Percentiles rank a stretch among this genome's conserved stretches.
These are phyloP conservation scores for Lophochroa leadbeateri DNA, from an alignment of 2,113 vertebrate species.

Conservation along the genomic window DNA sequence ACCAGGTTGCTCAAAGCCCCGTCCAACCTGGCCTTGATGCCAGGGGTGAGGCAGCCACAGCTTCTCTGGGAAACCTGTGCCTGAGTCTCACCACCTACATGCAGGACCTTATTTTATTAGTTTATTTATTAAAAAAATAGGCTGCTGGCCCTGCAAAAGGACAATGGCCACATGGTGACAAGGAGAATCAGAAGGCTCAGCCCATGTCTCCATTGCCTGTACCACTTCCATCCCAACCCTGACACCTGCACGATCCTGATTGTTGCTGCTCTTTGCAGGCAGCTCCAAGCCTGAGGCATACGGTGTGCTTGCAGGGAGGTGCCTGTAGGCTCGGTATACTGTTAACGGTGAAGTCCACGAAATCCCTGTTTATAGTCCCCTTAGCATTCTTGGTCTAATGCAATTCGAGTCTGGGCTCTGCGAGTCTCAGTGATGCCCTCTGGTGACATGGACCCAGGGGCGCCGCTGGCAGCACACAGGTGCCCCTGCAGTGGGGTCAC, in stretches of 20 bases:
- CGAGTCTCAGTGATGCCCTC: background rate
- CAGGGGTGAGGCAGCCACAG: background rate
- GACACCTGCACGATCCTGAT: accelerated
- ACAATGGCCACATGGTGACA: accelerated
- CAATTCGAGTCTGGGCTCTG: background rate
- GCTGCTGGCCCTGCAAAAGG: background rate
- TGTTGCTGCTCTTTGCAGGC: background rate
- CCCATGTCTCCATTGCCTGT: background rate
- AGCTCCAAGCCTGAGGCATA: background rate
- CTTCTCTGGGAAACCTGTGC: background rate
- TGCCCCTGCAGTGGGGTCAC: background rate
- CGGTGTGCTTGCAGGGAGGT: background rate
- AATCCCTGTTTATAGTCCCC: background rate
- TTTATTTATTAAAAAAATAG: background rate
- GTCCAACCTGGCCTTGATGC: background rate
- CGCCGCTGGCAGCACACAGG: background rate
- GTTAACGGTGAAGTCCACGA: accelerated
- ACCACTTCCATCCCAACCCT: accelerated
- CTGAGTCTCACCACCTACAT: background rate
- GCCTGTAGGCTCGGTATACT: background rate
- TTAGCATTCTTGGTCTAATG: background rate
- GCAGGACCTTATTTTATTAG: background rate
- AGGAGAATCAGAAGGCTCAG: background rate
- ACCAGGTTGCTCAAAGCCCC: background rate
- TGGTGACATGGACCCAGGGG: background rate